These are phyloP conservation scores for Tetramorium alpestre DNA, from an alignment of 1,140 invertebrate genomes.

Conservation along the genomic window DNA sequence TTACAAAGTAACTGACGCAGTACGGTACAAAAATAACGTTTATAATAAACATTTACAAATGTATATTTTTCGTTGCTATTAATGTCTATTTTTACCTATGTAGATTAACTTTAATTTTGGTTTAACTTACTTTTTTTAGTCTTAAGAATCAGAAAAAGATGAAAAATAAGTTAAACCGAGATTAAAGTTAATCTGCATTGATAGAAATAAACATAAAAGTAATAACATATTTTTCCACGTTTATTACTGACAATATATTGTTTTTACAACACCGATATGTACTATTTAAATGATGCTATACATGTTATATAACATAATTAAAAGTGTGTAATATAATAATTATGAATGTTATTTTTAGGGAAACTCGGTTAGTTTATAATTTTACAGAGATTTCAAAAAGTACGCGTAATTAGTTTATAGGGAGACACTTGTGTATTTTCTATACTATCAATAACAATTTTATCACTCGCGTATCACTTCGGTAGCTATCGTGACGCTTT, in stretches of 20 bases:
- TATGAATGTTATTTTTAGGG: neutral
- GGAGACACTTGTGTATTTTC: neutral
- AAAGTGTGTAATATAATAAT: neutral
- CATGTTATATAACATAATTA: neutral
- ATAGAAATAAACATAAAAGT: neutral
- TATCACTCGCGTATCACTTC: slow-evolving; percentile 4
- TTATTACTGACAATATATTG: neutral
- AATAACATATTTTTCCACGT: neutral
- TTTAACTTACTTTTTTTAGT: too few relatives aligned
- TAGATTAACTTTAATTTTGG: too few relatives aligned
- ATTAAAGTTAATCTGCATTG: too few relatives aligned
- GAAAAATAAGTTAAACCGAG: too few relatives aligned
- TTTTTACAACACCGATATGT: too few relatives aligned
- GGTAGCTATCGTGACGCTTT: slow-evolving; percentile 1
- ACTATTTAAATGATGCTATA: too few relatives aligned
- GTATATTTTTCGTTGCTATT: too few relatives aligned
- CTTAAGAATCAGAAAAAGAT: too few relatives aligned
- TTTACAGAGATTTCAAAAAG: neutral
- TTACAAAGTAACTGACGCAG: neutral
- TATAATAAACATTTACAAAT: neutral
- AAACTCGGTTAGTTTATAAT: neutral
- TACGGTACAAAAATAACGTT: neutral
- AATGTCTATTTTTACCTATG: too few relatives aligned
- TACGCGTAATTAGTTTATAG: too few relatives aligned
- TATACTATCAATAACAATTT: neutral